Conservation (phyloP, 2,888 invertebrate genomes). For the Meteorus colon region DNA sequence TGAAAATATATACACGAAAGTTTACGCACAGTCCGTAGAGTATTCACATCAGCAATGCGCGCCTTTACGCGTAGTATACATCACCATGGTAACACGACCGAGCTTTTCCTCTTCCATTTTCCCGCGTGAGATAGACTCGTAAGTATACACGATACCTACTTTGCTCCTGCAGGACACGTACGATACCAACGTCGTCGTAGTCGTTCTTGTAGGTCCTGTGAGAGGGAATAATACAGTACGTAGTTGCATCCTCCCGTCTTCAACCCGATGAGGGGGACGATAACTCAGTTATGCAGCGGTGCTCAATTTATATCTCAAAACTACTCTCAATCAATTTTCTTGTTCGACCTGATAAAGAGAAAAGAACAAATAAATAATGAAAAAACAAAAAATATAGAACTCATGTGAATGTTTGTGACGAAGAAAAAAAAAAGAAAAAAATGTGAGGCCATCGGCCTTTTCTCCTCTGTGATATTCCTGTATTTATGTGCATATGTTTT, state of each 20-base stretch:
- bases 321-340: background rate
- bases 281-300: conserved; percentile 66
- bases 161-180: conserved; percentile 63
- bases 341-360: background rate
- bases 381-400: background rate
- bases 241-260: conserved; percentile 17
- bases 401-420: background rate
- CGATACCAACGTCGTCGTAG: conserved; percentile 40
- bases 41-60: background rate
- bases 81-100: conserved; percentile 54
- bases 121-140: conserved; percentile 54
- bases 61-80: conserved; percentile 10
- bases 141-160: conserved; percentile 49
- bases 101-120: conserved; percentile 58
- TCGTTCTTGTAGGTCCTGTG: conserved; percentile 58
- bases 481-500: conserved; percentile 1
- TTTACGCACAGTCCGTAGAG: background rate
- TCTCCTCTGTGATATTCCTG: conserved; percentile 41
- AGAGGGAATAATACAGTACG: conserved; percentile 61
- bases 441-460: conserved; percentile 24
- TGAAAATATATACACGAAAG: conserved; percentile 5
- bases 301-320: conserved; percentile 57
- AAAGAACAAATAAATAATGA: background rate
- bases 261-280: conserved; percentile 56
- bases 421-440: background rate